Evolutionary conservation across 2,797 vertebrate genomes (phyloP).

Genomic region (Phaenicophaeus curvirostris): DNA sequence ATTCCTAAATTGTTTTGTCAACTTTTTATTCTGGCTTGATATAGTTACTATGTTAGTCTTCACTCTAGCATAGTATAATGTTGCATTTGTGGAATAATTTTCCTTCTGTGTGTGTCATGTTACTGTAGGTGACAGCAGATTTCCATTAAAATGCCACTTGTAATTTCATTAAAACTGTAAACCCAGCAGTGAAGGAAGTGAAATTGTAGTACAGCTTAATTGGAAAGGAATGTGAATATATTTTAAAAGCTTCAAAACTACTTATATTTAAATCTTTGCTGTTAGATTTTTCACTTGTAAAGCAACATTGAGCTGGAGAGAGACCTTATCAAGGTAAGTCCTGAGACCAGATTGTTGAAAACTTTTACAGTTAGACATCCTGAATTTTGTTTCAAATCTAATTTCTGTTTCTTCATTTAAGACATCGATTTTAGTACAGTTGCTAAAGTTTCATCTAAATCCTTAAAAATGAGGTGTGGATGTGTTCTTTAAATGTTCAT

Average conservation of each 20-base stretch:
- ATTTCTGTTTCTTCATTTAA: neutral
- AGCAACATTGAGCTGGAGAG: neutral
- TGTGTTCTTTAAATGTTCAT: neutral
- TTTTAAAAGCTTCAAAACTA: neutral
- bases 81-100: neutral
- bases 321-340: neutral
- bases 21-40: neutral
- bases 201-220: neutral
- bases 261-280: neutral
- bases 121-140: neutral
- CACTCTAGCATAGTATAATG: neutral
- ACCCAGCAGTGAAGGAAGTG: neutral
- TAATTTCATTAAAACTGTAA: no score
- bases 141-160: neutral
- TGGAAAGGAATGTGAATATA: neutral
- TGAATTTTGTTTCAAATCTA: no score
- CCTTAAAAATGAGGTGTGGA: neutral
- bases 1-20: neutral
- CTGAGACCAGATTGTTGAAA: neutral
- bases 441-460: neutral
- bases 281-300: constrained; percentile 10
- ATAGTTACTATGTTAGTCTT: neutral
- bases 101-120: neutral
- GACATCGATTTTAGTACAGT: neutral
- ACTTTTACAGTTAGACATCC: neutral